Evolutionary conservation across 2,113 vertebrate genomes (phyloP).

Genomic region (Neomonachus schauinslandi): DNA sequence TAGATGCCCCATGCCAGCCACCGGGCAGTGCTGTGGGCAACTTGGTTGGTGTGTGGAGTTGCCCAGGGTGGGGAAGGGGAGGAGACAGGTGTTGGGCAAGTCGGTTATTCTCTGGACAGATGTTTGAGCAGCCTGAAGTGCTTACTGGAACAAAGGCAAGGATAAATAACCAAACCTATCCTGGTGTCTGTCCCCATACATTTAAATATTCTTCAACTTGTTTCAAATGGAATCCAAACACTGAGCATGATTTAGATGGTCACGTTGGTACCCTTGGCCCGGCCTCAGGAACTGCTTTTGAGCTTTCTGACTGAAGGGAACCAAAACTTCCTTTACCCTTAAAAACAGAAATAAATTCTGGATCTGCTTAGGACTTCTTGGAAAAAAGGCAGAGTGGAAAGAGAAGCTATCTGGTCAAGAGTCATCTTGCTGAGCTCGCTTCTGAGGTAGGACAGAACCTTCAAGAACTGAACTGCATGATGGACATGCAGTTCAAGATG

Average conservation of each 20-base stretch:
- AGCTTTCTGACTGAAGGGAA: neutral
- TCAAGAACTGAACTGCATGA: neutral
- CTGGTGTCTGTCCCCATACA: neutral
- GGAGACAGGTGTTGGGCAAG: no score
- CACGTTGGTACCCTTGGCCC: neutral
- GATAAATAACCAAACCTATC: constrained; percentile 22
- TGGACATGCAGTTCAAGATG: neutral
- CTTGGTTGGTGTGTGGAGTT: neutral
- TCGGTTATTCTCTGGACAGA: constrained; percentile 25
- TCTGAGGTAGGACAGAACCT: neutral
- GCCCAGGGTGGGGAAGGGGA: neutral
- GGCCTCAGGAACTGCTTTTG: neutral
- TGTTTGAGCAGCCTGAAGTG: neutral
- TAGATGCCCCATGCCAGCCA: neutral
- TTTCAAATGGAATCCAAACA: constrained; percentile 37
- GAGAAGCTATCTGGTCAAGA: neutral
- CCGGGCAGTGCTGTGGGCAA: no score
- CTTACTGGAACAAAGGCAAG: constrained; percentile 11
- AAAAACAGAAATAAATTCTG: constrained; percentile 42
- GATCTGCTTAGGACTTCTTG: neutral
- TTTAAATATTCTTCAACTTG: neutral
- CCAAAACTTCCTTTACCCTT: constrained; percentile 10
- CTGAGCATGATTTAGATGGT: neutral
- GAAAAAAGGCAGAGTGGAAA: neutral
- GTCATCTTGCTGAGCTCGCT: neutral